A percentile compares a stretch with the other conserved stretches of the same genome.
phyloP scores from a whole-genome alignment of 1,140 invertebrate genomes.

The Neodiprion pinetum region DNA sequence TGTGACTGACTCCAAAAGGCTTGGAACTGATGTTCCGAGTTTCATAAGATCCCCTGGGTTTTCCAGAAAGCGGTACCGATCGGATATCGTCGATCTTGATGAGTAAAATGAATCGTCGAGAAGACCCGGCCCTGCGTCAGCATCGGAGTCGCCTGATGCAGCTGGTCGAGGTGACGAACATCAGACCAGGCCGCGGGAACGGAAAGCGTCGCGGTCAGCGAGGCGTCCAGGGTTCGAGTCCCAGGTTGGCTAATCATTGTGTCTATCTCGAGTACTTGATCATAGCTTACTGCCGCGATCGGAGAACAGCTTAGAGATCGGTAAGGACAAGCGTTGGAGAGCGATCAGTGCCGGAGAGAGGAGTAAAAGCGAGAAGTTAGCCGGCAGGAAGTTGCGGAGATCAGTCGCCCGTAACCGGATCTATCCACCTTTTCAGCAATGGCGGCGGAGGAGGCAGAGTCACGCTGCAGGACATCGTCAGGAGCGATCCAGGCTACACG shows the following conservation, averaged over 20 bases:
- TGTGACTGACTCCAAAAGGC: too few species aligned
- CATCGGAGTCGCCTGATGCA: constrained; percentile 57
- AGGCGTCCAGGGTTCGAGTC: constrained; percentile 42
- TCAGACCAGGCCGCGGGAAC: constrained; percentile 54
- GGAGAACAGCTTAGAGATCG: constrained; percentile 45
- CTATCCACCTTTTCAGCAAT: constrained; percentile 41
- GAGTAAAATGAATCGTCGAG: constrained; percentile 54
- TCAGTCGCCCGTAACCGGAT: background rate
- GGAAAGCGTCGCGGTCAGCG: constrained; percentile 53
- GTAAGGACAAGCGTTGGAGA: constrained; percentile 49
- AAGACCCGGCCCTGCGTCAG: constrained; percentile 56
- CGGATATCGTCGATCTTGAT: constrained; percentile 27
- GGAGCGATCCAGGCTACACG: constrained; percentile 63
- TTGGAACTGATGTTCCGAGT: background rate
- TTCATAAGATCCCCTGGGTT: constrained; percentile 23
- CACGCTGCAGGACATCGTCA: constrained; percentile 56
- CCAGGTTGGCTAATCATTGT: constrained; percentile 38
- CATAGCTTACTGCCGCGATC: constrained; percentile 19
- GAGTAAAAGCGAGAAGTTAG: background rate
- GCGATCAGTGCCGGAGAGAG: constrained; percentile 22
- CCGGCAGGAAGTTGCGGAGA: too few species aligned
- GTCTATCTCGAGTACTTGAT: background rate
- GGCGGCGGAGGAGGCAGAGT: constrained; percentile 42
- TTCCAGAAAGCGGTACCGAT: constrained; percentile 28
- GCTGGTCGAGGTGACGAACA: constrained; percentile 56